Percentiles rank a stretch among this genome's conserved stretches.
phyloP scores from a whole-genome alignment of 2,113 vertebrate genomes.

The Thalassarche chlororhynchos region DNA sequence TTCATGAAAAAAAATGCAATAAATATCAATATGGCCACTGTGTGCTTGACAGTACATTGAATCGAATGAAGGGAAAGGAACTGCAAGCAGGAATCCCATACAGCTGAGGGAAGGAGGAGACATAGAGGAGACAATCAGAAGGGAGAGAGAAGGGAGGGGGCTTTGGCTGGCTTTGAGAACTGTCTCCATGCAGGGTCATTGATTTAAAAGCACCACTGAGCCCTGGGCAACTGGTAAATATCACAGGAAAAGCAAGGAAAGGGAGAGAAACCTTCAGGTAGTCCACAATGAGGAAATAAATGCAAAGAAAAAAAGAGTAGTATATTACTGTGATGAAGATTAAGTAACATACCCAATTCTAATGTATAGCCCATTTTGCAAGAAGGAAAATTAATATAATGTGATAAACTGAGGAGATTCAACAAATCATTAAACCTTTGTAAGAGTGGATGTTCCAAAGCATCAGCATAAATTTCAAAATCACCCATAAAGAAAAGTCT shows the following conservation, averaged over 20 bases:
- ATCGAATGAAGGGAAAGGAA: not conserved
- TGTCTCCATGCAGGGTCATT: not conserved
- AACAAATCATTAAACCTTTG: conserved; percentile 31
- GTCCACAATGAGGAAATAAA: not conserved
- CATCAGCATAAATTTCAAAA: conserved; percentile 25
- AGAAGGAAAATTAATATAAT: conserved; percentile 17
- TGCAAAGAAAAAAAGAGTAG: not conserved
- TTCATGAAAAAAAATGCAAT: not conserved
- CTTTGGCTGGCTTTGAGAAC: not conserved
- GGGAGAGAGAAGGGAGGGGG: not conserved
- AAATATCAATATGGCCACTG: not conserved
- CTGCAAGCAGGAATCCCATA: not conserved
- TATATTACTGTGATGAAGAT: conserved; percentile 2
- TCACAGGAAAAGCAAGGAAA: not conserved
- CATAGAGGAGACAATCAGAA: not conserved
- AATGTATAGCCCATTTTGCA: not conserved
- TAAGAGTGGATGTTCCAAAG: not conserved
- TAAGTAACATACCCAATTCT: conserved; percentile 17
- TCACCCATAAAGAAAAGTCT: conserved; percentile 4
- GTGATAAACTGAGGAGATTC: conserved; percentile 31
- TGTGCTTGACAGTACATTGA: not conserved
- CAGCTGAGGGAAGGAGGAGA: not conserved
- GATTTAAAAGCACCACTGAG: not conserved
- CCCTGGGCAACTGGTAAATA: not conserved
- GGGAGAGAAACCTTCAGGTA: not conserved